Evolutionary conservation across 2,797 vertebrate genomes (phyloP), one percentile per base, ranked within the genome.

Genomic region (Rhadinocentrus ornatus): DNA sequence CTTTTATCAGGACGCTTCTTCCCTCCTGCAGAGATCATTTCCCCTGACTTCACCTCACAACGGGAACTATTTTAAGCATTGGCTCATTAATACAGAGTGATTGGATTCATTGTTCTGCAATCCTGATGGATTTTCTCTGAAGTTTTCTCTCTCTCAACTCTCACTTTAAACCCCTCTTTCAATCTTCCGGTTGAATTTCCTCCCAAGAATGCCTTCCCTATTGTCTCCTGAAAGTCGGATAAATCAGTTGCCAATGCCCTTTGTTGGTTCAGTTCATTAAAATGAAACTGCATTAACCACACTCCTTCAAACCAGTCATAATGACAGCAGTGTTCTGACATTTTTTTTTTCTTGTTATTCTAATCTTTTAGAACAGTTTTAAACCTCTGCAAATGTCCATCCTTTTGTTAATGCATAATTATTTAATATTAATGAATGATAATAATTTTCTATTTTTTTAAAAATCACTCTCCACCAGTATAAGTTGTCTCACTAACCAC

Each of bases 51-150:
- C 86, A 92, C 91, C 92, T 93, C 91, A 93, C 89, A 91, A 90
- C 89, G 77, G 86, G 88, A 84, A 91, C 92, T 93, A 93, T 94
- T 94, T 94, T 93, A 93, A 92, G 91, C 89, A 77, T 88, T 82
- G 90, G 78, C 86, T 93, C 92, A 93, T 94, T 94, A 93, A 93
- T 93, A 89, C 90, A 85, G 83, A 91, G 79, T 90, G 92, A 94
- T 92, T 92, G 90, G 92, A 91, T 91, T 92, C 91, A 93, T 94
- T 92, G 88, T 93, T 92, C 87, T 86, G 79, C 81, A 75, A 78
- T 86, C 81, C 89, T 93, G 92, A 93, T 91, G 86, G 91, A 93
- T 93, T 90, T 88, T 83, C 88, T 83, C 72, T 88, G 86, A 91
- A 90, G 87, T 90, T 91, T 90, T 80, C 78, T 72, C 76, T 83